phyloP scores from a whole-genome alignment of 2,888 invertebrate genomes.

The Rugalucina vietnamica region DNA sequence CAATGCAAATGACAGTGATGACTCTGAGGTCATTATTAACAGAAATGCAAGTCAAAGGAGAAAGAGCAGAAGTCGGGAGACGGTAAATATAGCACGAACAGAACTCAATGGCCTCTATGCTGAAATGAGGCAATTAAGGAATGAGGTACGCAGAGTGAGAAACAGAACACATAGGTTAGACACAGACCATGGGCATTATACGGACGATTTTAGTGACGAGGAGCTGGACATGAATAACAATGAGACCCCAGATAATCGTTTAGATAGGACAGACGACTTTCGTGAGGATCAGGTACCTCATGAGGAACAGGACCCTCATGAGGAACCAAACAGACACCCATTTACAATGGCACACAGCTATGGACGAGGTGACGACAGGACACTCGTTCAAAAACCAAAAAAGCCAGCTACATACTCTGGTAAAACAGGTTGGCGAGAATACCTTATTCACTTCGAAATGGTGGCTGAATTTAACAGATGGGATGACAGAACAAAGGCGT shows the following conservation, averaged over 20 bases:
- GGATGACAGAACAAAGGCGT: neutral
- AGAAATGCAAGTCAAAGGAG: neutral
- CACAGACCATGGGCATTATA: neutral
- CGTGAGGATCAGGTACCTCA: neutral
- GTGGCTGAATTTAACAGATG: neutral
- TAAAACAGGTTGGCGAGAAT: constrained; percentile 2
- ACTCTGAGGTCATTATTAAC: neutral
- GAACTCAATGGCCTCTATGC: neutral
- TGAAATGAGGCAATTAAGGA: neutral
- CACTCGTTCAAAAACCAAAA: neutral
- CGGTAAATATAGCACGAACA: neutral
- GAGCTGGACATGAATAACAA: neutral
- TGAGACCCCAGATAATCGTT: neutral
- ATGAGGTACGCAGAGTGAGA: neutral
- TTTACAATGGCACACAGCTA: neutral
- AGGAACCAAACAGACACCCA: neutral
- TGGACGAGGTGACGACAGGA: neutral
- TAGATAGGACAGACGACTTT: neutral
- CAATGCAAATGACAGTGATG: neutral
- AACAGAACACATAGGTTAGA: neutral
- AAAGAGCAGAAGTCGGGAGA: neutral
- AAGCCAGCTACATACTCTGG: neutral
- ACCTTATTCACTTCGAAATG: constrained; percentile 11
- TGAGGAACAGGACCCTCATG: neutral
- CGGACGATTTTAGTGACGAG: neutral